Base-by-base conservation (phyloP, 2,113 vertebrate species). In the Periophthalmus modestus region DNA sequence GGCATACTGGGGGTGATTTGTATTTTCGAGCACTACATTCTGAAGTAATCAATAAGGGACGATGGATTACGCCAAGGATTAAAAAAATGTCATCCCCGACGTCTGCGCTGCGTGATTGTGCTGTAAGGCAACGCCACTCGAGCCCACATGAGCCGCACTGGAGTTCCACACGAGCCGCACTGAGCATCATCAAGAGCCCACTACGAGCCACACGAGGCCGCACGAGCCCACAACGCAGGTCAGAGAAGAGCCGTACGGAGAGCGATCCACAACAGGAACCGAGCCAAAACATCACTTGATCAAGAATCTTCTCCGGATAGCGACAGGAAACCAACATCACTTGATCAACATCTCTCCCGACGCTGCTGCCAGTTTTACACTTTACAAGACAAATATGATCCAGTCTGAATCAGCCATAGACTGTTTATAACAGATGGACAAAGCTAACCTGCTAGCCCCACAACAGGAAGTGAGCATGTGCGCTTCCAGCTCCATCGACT, bases 41-140 rank as follows among this genome's bases (percentile, higher is more conserved):
- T 55, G 52, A 55, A n/a, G 19, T n/a, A 10, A 9, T 55, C 0
- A 55, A 21, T 19, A 55, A 21, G 7, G 11, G 52, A 9, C n/a
- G 21, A 55, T 55, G 23, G 14, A 15, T 59, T 11, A 59, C 13
- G 13, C 14, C 14, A 10, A 28, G 6, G 57, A 6, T 28, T 24
- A n/a, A n/a, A n/a, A n/a, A n/a, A n/a, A 15, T 4, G 4, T 59
- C 57, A 28, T 28, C 23, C 57, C 3, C 23, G n/a, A 15, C 13
- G 23, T 69, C 66, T 33, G 73, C 73, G 69, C 9, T 88, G 88
- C 90, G n/a, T 91, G 87, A 91, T n/a, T 43, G 79, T 73, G 54
- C 68, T 78, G 90, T 89, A 91, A 89, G 79, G 76, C 74, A 91
- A 89, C 72, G 89, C 86, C 82, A 81, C 79, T 28, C 46, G 28